Base-by-base conservation (phyloP, 2,113 vertebrate genomes). In the Halcyon senegalensis region DNA sequence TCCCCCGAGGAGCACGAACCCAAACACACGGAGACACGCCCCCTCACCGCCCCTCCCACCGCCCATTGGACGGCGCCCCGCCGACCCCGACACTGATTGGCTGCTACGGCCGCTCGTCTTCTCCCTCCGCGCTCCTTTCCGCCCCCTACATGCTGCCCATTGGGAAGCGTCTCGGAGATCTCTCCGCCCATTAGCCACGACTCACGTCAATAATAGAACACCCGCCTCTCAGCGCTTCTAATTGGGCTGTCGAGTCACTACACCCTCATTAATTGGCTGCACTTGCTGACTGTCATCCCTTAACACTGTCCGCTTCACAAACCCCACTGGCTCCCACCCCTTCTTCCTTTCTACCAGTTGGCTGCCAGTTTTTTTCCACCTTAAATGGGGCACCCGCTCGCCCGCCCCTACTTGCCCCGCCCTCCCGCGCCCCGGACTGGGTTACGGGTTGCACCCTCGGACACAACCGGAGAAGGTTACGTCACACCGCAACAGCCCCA, bases 1-100 rank as follows among this genome's bases (percentile, higher is more conserved):
- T 97, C 98, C 98, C 98, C 97, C 95, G 94, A 95, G 97, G 95
- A 98, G 97, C 97, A 98, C 98, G 92, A 98, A 98, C 98, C 98
- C 97, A 98, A 98, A 98, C 97, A 98, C 98, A 97, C 91, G 33
- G 70, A 86, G 79, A 72, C 97, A 98, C 97, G 79, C 98, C 98
- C 62, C 93, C 89, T 78, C 50, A 0, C 78, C 89, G 96, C 79
- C 83, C 74, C 77, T 41, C 72, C 9, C 43, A 0, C 67, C 78
- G 35, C 59, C 82, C 74, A 98, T 98, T 98, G 97, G 98, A 58
- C 33, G 15, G 56, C 20, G 51, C 78, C 33, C 78, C 66, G 19
- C 84, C 76, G 46, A 51, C 56, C 67, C 68, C 16, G 8, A 2
- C 1, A 31, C 10, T 91, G 72, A 98, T 81, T 98, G 96, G 98